Evolutionary conservation across 2,888 invertebrate species (phyloP), one percentile per base, ranked within the genome.

Genomic region (Choreutis nemorana): DNA sequence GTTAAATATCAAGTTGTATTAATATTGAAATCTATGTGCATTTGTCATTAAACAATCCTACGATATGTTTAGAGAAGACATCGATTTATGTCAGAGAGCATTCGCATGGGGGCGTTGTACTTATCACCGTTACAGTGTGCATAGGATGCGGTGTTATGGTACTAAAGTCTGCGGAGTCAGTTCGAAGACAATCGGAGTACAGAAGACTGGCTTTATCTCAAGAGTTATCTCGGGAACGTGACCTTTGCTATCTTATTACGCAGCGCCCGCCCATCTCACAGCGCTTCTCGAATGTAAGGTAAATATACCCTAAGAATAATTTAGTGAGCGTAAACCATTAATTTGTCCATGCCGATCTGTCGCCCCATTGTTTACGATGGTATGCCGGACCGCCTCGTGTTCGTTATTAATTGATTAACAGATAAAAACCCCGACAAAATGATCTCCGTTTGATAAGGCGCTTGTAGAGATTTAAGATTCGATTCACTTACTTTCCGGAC

Each of bases 201-300:
- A 61, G 65, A 67, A 70, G 65, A 64, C 56, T 41, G 38, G 40
- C 38, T 48, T 68, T 78, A 78, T 77, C 77, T 59, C 22, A 11
- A 26, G 44, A 49, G 55, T 71, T 77, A 77, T 77, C 78, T 66
- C 36, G 42, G 50, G 65, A 67, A 71, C 73, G 73, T 71, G 78
- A 77, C 77, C 77, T 62, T n/a, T 59, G 42, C 62, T 77, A 73
- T 77, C 77, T 44, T 21, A 9, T 28, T 42, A 50, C 50, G 36
- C 55, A 43, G 60, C 64, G 64, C 67, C 72, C 70, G 65, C 68
- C 68, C 72, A 67, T 67, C 67, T 59, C 56, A 53, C 58, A 15
- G 50, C 35, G 40, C 44, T 44, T 49, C 47, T 48, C 43, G 41
- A 37, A 55, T 50, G 56, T 54, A 61, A 64, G n/a, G 65, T 63